Conservation (phyloP, 2,797 vertebrate genomes). For the Caiman crocodilus region DNA sequence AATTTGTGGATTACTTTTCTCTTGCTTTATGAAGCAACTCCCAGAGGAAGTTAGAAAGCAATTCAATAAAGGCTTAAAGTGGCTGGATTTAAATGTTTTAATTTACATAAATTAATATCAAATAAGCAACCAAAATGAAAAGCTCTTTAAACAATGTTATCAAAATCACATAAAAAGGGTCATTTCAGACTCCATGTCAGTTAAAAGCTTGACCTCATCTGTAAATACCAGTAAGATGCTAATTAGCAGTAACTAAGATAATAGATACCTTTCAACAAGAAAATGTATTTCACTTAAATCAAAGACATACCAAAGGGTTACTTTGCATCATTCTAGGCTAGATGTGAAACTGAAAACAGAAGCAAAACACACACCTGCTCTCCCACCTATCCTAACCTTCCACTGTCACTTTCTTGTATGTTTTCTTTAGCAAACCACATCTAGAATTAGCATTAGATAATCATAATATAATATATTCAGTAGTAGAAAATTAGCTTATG, state of each 20-base stretch:
- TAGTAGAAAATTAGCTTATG: background rate
- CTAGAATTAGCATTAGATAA: background rate
- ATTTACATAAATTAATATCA: background rate
- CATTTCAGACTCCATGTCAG: background rate
- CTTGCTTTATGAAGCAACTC: background rate
- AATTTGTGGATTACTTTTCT: background rate
- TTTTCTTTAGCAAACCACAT: background rate
- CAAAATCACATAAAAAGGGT: background rate
- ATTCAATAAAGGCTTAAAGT: background rate
- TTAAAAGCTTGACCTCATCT: background rate
- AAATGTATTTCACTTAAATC: background rate
- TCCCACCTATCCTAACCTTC: too few species aligned
- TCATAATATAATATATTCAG: rapidly evolving
- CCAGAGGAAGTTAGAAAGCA: rapidly evolving
- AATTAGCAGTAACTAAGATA: background rate
- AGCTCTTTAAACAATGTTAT: background rate
- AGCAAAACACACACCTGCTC: too few species aligned
- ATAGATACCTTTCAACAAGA: background rate
- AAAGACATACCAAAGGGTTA: too few species aligned
- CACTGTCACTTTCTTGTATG: too few species aligned
- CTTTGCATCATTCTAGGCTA: too few species aligned
- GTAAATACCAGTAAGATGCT: background rate
- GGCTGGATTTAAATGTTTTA: background rate
- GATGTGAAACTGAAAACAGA: too few species aligned
- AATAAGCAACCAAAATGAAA: background rate